Base-by-base conservation (phyloP, 2,113 vertebrate species). In the Catagonus wagneri region DNA sequence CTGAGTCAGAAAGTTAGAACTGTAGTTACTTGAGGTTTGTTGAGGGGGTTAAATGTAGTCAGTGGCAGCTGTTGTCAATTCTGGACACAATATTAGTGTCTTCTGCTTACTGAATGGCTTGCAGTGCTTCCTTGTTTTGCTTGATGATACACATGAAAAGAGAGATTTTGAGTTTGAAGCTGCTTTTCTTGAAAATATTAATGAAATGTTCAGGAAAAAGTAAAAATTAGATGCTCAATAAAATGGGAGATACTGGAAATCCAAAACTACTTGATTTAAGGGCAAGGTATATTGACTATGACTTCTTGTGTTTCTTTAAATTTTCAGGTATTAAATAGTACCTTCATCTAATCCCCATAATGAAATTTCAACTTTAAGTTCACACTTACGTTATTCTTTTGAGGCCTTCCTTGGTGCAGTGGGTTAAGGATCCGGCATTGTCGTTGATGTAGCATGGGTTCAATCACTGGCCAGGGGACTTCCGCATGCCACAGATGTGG, bases 321-420 rank as follows among this genome's bases (percentile, higher is more conserved):
- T 9, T 95, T 81, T 89, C 22, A 58, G 29, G 15, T 80, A 72
- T 50, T 86, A 83, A 92, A 36, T 86, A 6, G 2, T 74, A 27
- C 15, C 4, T 6, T 9, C 50, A 23, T 76, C 19, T 50, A 10
- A 7, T 74, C 27, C 8, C 3, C 36, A 25, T 83, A 93, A 54
- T 74, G 52, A 58, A 80, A 66, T 52, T 95, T 75, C 78, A 86
- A 32, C 15, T 71, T 72, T 89, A 83, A 36, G 32, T 65, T 95
- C 10, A 34, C 13, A 79, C 16, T 80, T 88, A 20, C 65, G 27
- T 83, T 78, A 58, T 36, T 44, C 83, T 88, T 90, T 66, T 32
- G 52, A 65, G 44, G 44, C 44, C 4, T 44, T 44, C 44, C 44
- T 44, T 44, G 44, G 44, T 44, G 44, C 44, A 44, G 4, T 44